Evolutionary conservation across 2,113 vertebrate genomes (phyloP).

Genomic region (Alligator mississippiensis): DNA sequence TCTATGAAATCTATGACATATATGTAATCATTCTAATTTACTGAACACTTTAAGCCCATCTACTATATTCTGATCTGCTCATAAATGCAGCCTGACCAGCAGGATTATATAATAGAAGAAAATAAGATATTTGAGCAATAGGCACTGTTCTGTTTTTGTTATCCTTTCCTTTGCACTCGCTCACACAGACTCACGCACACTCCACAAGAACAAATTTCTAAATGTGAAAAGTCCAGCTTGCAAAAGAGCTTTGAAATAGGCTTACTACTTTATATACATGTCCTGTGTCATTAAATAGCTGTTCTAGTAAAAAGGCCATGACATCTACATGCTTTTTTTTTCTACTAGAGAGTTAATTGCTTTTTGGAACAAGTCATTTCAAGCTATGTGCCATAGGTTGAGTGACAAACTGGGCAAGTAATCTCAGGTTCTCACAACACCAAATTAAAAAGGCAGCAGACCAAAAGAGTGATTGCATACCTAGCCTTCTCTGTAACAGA

Average conservation of each 20-base stretch:
- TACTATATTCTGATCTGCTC: slow-evolving; percentile 62
- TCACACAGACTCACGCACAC: not conserved
- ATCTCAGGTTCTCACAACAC: slow-evolving; percentile 55
- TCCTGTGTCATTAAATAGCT: slow-evolving; percentile 46
- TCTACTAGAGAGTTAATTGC: slow-evolving; percentile 41
- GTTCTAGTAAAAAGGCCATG: slow-evolving; percentile 37
- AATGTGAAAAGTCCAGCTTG: slow-evolving; percentile 29
- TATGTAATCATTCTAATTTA: slow-evolving; percentile 62
- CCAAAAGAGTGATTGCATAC: not conserved
- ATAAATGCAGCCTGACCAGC: slow-evolving; percentile 73
- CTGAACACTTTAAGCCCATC: slow-evolving; percentile 64
- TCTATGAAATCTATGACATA: not conserved
- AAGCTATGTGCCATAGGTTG: slow-evolving; percentile 34
- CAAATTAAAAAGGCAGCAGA: slow-evolving; percentile 54
- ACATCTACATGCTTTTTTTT: slow-evolving; percentile 1
- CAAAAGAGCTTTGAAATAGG: slow-evolving; percentile 61
- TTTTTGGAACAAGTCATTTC: slow-evolving; percentile 50
- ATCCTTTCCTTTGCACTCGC: not conserved
- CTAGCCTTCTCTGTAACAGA: not conserved
- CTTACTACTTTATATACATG: slow-evolving; percentile 39
- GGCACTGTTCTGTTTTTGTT: slow-evolving; percentile 64
- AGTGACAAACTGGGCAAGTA: slow-evolving; percentile 48
- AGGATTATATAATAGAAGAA: slow-evolving; percentile 60
- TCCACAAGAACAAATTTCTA: slow-evolving; percentile 35
- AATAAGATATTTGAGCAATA: slow-evolving; percentile 69